Percentiles rank a stretch among this genome's conserved stretches.
Conservation (phyloP, 2,888 invertebrate species). For the Ceraclea dissimilis region DNA sequence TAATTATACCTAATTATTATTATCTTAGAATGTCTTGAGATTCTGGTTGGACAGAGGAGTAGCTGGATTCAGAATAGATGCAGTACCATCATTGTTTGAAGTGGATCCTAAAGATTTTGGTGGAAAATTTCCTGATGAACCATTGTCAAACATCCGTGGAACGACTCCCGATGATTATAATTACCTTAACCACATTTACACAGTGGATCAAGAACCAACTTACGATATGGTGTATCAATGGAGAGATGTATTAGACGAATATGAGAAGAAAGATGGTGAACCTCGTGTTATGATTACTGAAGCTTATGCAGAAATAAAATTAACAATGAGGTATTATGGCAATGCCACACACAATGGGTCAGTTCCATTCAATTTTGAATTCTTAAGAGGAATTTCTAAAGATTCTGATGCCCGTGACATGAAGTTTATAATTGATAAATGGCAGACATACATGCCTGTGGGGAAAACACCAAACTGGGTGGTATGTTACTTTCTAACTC, state of each 20-base stretch:
- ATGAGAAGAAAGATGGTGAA: slow-evolving; percentile 28
- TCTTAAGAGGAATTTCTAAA: slow-evolving; percentile 43
- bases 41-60: slow-evolving; percentile 80
- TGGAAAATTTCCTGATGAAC: slow-evolving; percentile 49
- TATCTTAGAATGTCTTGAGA: slow-evolving; percentile 51
- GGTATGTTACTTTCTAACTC: slow-evolving; percentile 36
- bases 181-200: slow-evolving; percentile 50
- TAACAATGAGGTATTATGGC: slow-evolving; percentile 53
- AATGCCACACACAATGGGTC: slow-evolving; percentile 44
- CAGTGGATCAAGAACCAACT: slow-evolving; percentile 46
- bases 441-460: slow-evolving; percentile 50
- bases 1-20: too few relatives aligned
- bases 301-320: slow-evolving; percentile 46
- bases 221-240: slow-evolving; percentile 54
- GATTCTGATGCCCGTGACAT: slow-evolving; percentile 47
- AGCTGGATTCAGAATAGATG: slow-evolving; percentile 79
- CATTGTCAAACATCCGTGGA: slow-evolving; percentile 37
- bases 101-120: slow-evolving; percentile 32
- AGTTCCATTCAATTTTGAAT: slow-evolving; percentile 60
- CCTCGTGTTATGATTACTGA: slow-evolving; percentile 51
- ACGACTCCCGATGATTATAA: slow-evolving; percentile 43
- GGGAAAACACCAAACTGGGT: slow-evolving; percentile 58
- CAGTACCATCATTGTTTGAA: slow-evolving; percentile 48
- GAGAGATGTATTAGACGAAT: slow-evolving; percentile 51
- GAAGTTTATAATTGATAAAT: slow-evolving; percentile 44